These are phyloP conservation scores for Yasuhikotakia modesta DNA, from an alignment of 2,797 vertebrate species.

Conservation along the genomic window DNA sequence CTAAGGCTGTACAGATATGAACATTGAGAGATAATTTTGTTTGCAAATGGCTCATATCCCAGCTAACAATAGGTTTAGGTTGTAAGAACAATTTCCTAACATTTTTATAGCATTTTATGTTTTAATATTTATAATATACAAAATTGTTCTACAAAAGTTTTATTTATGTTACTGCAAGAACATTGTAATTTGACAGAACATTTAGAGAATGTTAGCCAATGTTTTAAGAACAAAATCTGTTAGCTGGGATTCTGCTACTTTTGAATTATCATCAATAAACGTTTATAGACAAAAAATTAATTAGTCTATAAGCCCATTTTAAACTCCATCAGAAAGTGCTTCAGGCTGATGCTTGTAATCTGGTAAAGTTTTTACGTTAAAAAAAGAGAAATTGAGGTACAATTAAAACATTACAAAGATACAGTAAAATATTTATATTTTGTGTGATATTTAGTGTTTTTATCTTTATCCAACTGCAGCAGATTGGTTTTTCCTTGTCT, in stretches of 20 bases:
- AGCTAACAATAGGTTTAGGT: no score
- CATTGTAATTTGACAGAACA: no score
- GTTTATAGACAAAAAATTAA: neutral
- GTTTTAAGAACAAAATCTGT: no score
- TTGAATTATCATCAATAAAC: neutral
- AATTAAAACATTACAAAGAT: constrained; percentile 64
- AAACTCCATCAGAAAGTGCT: constrained; percentile 60
- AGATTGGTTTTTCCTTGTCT: constrained; percentile 57
- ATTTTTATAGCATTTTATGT: no score
- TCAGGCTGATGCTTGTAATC: constrained; percentile 29
- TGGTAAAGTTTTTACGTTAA: constrained; percentile 20
- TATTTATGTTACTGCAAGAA: no score
- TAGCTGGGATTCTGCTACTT: neutral
- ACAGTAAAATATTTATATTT: constrained; percentile 62
- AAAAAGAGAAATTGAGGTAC: constrained; percentile 70
- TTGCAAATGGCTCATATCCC: constrained; percentile 16
- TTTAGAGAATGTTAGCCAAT: no score
- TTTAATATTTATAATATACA: no score
- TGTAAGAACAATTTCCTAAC: no score
- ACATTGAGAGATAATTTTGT: constrained; percentile 12
- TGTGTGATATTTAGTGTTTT: constrained; percentile 57
- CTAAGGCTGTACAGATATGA: constrained; percentile 52
- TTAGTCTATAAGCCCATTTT: constrained; percentile 14
- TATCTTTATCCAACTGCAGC: constrained; percentile 39
- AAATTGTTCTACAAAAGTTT: no score